phyloP scores from a whole-genome alignment of 2,888 invertebrate genomes.

The Tenthredo amoena region DNA sequence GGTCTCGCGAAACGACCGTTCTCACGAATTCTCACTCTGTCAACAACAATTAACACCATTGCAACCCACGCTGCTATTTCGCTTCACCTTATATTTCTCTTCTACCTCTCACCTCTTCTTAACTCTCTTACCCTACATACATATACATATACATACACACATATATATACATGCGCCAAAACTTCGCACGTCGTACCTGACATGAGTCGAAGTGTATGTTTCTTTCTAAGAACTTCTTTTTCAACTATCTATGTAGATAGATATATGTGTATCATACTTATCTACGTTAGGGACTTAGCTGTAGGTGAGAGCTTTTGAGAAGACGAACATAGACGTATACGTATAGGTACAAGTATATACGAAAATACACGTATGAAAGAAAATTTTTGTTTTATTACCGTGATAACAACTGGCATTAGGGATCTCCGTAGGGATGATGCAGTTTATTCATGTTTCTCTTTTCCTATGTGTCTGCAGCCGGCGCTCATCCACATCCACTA shows the following conservation, averaged over 20 bases:
- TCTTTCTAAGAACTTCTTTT: background rate
- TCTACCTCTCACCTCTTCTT: background rate
- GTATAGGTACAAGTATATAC: background rate
- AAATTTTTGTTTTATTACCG: slow-evolving; percentile 51
- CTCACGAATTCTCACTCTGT: slow-evolving; percentile 20
- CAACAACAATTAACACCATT: slow-evolving; percentile 34
- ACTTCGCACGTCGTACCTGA: background rate
- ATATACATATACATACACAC: too few species aligned
- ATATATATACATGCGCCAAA: background rate
- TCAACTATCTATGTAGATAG: background rate
- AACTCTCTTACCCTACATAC: background rate
- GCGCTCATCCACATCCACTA: slow-evolving; percentile 11
- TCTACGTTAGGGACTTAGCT: background rate
- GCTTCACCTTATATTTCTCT: background rate
- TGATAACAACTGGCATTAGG: slow-evolving; percentile 58
- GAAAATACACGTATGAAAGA: background rate
- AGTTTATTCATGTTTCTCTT: slow-evolving; percentile 61
- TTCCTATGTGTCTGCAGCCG: slow-evolving; percentile 14
- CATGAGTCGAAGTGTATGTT: background rate
- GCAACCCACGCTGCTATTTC: background rate
- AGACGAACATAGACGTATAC: background rate
- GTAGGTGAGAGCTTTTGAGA: background rate
- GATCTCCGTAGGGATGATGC: slow-evolving; percentile 59
- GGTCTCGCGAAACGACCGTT: background rate
- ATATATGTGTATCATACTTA: background rate